Percentiles rank a stretch among this genome's conserved stretches.
Evolutionary conservation across 2,888 invertebrate genomes (phyloP).

Genomic region (Pachymerium ferrugineum): DNA sequence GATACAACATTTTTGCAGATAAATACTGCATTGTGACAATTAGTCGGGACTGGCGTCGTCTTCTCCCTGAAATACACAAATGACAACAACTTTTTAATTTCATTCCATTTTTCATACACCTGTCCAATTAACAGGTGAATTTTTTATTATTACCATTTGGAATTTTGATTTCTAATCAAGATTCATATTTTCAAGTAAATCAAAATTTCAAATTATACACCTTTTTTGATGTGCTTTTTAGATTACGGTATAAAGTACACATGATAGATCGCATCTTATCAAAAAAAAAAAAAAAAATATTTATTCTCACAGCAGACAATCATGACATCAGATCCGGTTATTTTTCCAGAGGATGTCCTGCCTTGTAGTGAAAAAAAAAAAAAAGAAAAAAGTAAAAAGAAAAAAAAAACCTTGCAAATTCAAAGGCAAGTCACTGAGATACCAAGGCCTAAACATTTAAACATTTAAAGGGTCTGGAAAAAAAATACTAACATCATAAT

Average conservation of each 20-base stretch:
- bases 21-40: slow-evolving; percentile 25
- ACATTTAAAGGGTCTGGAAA: neutral
- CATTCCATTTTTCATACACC: neutral
- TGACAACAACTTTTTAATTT: neutral
- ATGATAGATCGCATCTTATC: slow-evolving; percentile 6
- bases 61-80: slow-evolving; percentile 19
- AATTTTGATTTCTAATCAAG: too few species aligned
- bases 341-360: slow-evolving; percentile 14
- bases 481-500: too few species aligned
- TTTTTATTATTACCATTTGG: too few species aligned
- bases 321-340: slow-evolving; percentile 14
- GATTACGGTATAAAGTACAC: too few species aligned
- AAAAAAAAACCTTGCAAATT: neutral
- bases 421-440: neutral
- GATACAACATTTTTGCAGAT: slow-evolving; percentile 28
- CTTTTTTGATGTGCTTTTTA: too few species aligned
- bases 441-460: neutral
- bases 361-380: too few species aligned
- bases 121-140: neutral
- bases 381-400: neutral
- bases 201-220: neutral
- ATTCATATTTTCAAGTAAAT: too few species aligned
- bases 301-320: neutral
- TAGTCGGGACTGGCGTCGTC: slow-evolving; percentile 23
- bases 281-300: slow-evolving; percentile 7